Base-by-base conservation (phyloP, 2,797 vertebrate genomes). In the Sebastiscus albofasciatus region DNA sequence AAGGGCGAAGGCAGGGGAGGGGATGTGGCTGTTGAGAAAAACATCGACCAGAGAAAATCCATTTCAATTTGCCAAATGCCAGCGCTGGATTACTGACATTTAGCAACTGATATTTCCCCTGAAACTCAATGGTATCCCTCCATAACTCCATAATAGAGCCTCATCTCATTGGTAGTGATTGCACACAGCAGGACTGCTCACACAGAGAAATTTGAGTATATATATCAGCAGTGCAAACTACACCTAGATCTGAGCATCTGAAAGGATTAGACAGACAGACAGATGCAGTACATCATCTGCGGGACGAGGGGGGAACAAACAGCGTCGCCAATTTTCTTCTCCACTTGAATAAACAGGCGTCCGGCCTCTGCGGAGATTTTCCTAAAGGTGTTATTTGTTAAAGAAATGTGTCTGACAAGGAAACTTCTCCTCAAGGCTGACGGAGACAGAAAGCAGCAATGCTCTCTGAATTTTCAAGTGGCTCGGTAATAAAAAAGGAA, bases 1-100 rank as follows among this genome's bases (percentile, higher is more conserved):
- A 90, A 87, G 76, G 71, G 75, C 72, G 27, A 81, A 87, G 10
- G 75, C 55, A 69, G 67, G 14, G 67, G 29, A 20, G 81, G 69
- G 65, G 61, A 68, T 67, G 75, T 73, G 61, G 69, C 86, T 83
- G 78, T 29, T 76, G 71, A 82, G 83, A 75, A 85, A 91, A 87
- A 87, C 73, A 93, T 84, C 61, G 71, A 93, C 83, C 85, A 67
- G 60, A 83, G 81, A 90, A 92, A 94, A 93, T 93, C 89, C 67
- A 93, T 93, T 93, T 92, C 89, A 89, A 92, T 94, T 92, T 92
- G 61, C 84, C 87, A 91, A 93, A 94, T 91, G 90, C 85, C 87
- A 86, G 77, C 3, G 66, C 81, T 83, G 90, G 88, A 94, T 93
- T 91, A 90, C 89, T 92, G 92, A 94, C 93, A 93, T 93, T 93